Percentiles rank a stretch among this genome's conserved stretches.
These are phyloP conservation scores for Ichneumoninae sp. DNA, from an alignment of 2,888 invertebrate species.

Conservation along the genomic window DNA sequence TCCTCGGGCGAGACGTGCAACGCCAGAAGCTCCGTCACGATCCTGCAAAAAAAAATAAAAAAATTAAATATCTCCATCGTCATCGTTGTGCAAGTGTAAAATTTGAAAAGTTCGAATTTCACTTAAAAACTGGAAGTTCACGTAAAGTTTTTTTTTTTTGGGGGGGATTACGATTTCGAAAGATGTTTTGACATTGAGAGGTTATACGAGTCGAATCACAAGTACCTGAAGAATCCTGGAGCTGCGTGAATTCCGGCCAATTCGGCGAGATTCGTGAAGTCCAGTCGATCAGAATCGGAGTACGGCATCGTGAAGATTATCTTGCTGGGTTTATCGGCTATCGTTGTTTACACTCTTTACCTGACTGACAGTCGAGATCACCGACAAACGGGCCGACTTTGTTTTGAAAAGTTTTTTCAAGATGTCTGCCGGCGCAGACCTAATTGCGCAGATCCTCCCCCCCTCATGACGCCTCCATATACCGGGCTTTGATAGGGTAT, in stretches of 20 bases:
- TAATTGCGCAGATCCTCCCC: not conserved
- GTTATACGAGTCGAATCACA: conserved; percentile 14
- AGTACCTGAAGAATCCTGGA: conserved; percentile 77
- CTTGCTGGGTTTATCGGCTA: not conserved
- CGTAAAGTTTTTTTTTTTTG: too few species aligned
- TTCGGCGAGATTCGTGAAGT: conserved; percentile 77
- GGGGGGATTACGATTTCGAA: conserved; percentile 2
- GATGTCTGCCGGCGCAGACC: not conserved
- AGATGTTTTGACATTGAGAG: conserved; percentile 10
- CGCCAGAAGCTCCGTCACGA: conserved; percentile 76
- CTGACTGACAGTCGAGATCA: not conserved
- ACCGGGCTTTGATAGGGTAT: too few species aligned
- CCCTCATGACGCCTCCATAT: too few species aligned
- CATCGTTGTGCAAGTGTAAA: not conserved
- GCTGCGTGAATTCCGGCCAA: conserved; percentile 76
- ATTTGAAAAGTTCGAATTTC: not conserved
- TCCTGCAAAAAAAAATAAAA: conserved; percentile 68
- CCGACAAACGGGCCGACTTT: not conserved
- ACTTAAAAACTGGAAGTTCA: not conserved
- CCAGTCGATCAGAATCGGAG: conserved; percentile 71
- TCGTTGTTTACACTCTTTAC: not conserved
- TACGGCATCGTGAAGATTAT: conserved; percentile 48
- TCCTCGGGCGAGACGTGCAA: conserved; percentile 80
- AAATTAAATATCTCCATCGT: not conserved
- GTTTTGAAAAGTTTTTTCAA: not conserved